Conservation (phyloP, 2,113 vertebrate genomes). For the Pitta sordida region DNA sequence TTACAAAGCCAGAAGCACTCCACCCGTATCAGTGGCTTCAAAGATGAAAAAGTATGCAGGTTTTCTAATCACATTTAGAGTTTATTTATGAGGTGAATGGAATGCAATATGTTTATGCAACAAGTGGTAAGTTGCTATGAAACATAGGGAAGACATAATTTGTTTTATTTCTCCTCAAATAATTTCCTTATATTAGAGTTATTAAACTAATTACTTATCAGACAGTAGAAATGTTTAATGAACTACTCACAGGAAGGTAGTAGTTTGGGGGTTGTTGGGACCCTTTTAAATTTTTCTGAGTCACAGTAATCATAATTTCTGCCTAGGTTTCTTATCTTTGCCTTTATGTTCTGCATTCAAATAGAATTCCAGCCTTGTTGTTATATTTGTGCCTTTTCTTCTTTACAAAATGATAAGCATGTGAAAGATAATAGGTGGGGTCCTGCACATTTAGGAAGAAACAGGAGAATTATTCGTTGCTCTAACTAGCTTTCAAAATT, state of each 20-base stretch:
- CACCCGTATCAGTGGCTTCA: not conserved
- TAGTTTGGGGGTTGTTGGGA: not conserved
- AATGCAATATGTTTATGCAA: not conserved
- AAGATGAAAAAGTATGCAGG: not conserved
- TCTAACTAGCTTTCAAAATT: not conserved
- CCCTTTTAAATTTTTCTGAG: not conserved
- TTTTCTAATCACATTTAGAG: not conserved
- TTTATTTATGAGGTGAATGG: not conserved
- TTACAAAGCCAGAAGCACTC: not conserved
- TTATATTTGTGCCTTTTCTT: not conserved
- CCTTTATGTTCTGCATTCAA: not conserved
- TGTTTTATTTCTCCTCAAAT: not conserved
- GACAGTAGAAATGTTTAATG: not conserved
- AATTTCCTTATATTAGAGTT: not conserved
- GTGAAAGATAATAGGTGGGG: not conserved
- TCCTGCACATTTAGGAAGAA: not conserved
- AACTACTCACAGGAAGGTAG: not conserved
- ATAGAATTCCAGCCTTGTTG: not conserved
- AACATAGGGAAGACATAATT: not conserved
- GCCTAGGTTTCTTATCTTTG: not conserved
- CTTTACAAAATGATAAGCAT: not conserved
- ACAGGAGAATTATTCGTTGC: not conserved
- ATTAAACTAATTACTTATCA: not conserved
- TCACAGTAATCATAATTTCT: not conserved
- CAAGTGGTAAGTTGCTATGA: not conserved